A percentile compares a stretch with the other conserved stretches of the same genome.
Conservation (phyloP, 2,113 vertebrate species). For the Scytalopus superciliaris region DNA sequence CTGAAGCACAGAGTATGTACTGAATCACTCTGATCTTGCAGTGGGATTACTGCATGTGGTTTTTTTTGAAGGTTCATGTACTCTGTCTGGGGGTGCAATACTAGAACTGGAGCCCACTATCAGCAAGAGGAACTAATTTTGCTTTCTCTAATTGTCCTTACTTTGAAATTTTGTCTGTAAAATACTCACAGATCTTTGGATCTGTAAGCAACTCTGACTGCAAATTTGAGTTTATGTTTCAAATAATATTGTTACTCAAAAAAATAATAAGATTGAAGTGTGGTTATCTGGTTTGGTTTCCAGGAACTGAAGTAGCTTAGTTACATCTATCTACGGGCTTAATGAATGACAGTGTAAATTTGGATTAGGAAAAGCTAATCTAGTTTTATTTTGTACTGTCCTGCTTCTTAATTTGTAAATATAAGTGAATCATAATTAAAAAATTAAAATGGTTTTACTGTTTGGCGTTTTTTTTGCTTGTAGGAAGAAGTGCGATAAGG, state of each 20-base stretch:
- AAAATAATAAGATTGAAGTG: neutral
- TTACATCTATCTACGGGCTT: neutral
- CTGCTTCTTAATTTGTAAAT: neutral
- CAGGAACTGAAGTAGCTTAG: neutral
- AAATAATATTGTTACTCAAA: neutral
- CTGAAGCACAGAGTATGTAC: neutral
- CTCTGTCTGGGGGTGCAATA: neutral
- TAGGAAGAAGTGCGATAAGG: constrained; percentile 89
- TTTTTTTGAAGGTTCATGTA: neutral
- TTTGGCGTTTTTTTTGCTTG: neutral
- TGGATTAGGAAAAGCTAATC: neutral
- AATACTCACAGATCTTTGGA: neutral
- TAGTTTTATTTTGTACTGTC: neutral
- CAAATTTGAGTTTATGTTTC: neutral
- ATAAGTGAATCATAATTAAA: neutral
- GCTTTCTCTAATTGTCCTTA: neutral
- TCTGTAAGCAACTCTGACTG: neutral
- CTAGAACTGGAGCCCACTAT: neutral
- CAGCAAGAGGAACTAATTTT: neutral
- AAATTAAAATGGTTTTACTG: neutral
- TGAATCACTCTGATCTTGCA: neutral
- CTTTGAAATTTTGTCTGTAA: neutral
- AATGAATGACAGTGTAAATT: neutral
- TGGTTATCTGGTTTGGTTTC: neutral
- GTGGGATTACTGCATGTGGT: neutral